These are phyloP conservation scores for Chrysogorgia sp. DNA, from an alignment of 92 coral and sea anemone species.

Conservation along the genomic window DNA sequence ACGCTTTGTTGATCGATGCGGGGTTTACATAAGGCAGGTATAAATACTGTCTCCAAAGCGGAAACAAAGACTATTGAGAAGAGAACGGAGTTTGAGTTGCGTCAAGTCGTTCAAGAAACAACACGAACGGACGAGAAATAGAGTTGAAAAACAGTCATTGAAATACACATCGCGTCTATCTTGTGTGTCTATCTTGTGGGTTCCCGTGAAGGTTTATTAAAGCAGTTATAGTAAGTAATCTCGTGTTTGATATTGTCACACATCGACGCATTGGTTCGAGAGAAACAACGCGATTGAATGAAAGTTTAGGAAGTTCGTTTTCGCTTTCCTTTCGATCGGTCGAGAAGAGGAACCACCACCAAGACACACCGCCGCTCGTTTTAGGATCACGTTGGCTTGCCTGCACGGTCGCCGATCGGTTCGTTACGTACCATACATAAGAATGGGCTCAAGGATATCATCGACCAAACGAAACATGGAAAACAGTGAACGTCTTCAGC, in stretches of 20 bases:
- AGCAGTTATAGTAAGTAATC: too few species aligned
- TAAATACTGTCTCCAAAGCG: background rate
- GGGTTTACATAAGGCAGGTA: constrained; percentile 18
- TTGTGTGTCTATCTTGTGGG: too few species aligned
- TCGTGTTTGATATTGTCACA: too few species aligned
- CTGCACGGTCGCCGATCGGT: constrained; percentile 30
- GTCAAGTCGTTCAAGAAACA: background rate
- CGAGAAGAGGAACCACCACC: background rate
- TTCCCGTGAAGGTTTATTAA: too few species aligned
- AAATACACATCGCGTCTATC: too few species aligned
- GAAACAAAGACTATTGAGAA: background rate
- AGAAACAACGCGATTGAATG: background rate
- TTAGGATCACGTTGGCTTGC: constrained; percentile 37
- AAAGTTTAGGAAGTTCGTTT: background rate
- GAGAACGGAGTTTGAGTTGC: background rate
- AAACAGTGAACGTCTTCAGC: constrained; percentile 68
- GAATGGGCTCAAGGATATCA: constrained; percentile 98
- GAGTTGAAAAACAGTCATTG: background rate
- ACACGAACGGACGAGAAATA: background rate
- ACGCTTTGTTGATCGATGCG: constrained; percentile 27
- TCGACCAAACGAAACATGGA: constrained; percentile 95
- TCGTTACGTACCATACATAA: constrained; percentile 33
- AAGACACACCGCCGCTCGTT: constrained; percentile 2
- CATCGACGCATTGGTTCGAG: too few species aligned
- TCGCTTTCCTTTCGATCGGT: background rate